Base-by-base conservation (phyloP, 2,797 vertebrate species). In the Cacajao melanocephalus region DNA sequence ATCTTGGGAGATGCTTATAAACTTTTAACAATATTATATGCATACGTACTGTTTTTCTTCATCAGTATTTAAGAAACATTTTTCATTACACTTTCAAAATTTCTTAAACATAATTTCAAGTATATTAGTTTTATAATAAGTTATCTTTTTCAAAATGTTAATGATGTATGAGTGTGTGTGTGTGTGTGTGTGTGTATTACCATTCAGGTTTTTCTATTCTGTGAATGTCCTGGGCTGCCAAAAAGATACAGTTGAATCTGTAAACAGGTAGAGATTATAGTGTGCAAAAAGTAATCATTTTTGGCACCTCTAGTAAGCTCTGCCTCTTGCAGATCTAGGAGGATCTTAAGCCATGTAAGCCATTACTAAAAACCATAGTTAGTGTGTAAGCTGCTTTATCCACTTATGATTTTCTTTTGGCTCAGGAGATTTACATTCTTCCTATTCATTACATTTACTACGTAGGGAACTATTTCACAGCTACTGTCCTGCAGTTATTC, bases 21-120 rank as follows among this genome's bases (percentile, higher is more conserved):
- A 86, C 6, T 7, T 5, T 36, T 14, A 50, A 81, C 10, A 26
- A 19, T 26, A 33, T 4, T 90, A 61, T 33, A 41, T n/a, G 9
- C 12, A 48, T 44, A 33, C 2, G 20, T 19, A 52, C 26, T 58
- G 4, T 78, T 90, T 93, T 88, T 55, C 41, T 88, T 78, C 78
- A 50, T 48, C 19, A 33, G 7, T 26, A 80, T 87, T 75, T 93
- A 64, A 20, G 50, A 67, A 58, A 58, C 26, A n/a, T 48, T 80
- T 12, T 73, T 72, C 4, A 90, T 5, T 41, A 39, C 7, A 33
- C 73, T 88, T 92, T 80, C 22, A 88, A 79, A 73, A 33, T 52
- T 95, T 89, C 11, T 70, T 41, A 75, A 94, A 44, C 15, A 84
- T 89, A 70, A 33, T 83, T 95, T 86, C 36, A 91, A 91, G 55